Conservation (phyloP, 2,113 vertebrate species). For the Herpailurus yagouaroundi region DNA sequence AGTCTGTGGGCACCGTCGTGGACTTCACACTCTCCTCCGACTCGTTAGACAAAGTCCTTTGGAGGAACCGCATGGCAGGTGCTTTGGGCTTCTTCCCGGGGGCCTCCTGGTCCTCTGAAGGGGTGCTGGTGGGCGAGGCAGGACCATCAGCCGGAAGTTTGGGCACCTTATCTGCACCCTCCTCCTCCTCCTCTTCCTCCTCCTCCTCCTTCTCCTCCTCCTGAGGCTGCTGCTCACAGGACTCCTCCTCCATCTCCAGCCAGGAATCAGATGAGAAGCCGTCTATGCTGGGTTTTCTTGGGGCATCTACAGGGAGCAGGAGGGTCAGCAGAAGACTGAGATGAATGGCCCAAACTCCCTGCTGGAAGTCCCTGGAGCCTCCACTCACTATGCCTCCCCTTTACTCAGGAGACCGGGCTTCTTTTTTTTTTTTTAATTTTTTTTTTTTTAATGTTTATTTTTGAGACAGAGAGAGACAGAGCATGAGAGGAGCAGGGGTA, state of each 20-base stretch:
- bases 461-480: too few species aligned
- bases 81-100: conserved; percentile 85
- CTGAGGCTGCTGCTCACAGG: conserved; percentile 87
- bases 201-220: conserved; percentile 85
- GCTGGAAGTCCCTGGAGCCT: neutral
- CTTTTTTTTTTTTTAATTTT: too few species aligned
- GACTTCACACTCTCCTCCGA: conserved; percentile 92
- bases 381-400: neutral
- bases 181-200: conserved; percentile 65
- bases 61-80: conserved; percentile 85
- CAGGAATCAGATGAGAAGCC: conserved; percentile 93
- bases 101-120: conserved; percentile 85
- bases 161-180: conserved; percentile 79
- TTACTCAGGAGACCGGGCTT: neutral
- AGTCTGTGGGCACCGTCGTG: conserved; percentile 83
- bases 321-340: neutral
- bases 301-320: conserved; percentile 86
- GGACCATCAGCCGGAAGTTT: conserved; percentile 83
- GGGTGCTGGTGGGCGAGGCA: conserved; percentile 86
- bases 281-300: conserved; percentile 90
- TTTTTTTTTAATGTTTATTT: too few species aligned
- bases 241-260: conserved; percentile 95
- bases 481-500: too few species aligned
- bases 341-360: neutral
- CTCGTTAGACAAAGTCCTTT: conserved; percentile 90